Evolutionary conservation across 1,140 invertebrate genomes (phyloP), one percentile per base, ranked within the genome.

Genomic region (Drosophila erecta): DNA sequence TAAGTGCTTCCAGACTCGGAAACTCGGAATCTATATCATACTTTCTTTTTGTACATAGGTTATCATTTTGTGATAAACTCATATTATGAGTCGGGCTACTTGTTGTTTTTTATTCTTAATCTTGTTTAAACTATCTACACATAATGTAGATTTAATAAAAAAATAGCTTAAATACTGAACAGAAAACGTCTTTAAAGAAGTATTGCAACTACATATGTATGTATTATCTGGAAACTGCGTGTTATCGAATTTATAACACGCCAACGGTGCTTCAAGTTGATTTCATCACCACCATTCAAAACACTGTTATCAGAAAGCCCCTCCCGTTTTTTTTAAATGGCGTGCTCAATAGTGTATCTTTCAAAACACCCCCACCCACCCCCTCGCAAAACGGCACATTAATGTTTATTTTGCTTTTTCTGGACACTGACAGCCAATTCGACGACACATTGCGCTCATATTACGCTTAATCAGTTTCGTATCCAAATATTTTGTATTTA

Each of bases 381-480:
- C n/a, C 3, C 22, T 27, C 41, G 22, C 10, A 22, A 49, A 41
- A 11, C 37, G 24, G 8, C 51, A 15, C 22, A n/a, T 30, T 44
- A 49, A n/a, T 64, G 41, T 30, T 43, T 58, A 49, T 38, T 66
- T 58, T 65, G 41, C 30, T 22, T 27, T 38, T 43, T 67, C 20
- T 57, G 22, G 60, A 22, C 22, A 49, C 46, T 69, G 41, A 14
- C 65, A 69, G 62, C 53, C 50, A 71, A 72, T 79, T 66, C 67
- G 46, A 64, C 49, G 61, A 50, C 53, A 30, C 46, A 51, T 43
- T 64, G 43, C 51, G 54, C 84, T 90, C 84, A 77, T 56, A 87
- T 83, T 90, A 80, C 80, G 76, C 79, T 78, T 79, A 76, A 87
- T 86, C 83, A 83, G 79, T 83, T 76, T 69, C 27, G 50, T 33